phyloP scores from a whole-genome alignment of 2,888 invertebrate species.

The Chymomyza procnemis region DNA sequence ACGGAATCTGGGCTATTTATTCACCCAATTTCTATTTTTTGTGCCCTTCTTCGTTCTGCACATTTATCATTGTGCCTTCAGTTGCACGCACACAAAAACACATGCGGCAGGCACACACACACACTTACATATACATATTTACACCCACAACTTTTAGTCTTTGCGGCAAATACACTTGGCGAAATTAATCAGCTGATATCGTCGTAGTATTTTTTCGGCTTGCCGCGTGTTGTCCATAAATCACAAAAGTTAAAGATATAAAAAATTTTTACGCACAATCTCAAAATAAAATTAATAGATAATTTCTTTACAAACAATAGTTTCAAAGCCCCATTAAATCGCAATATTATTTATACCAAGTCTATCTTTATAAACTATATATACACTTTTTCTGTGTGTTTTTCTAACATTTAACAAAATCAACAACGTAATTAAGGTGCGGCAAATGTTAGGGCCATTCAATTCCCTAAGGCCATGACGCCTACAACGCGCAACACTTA shows the following conservation, averaged over 20 bases:
- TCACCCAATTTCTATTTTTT: slow-evolving; percentile 74
- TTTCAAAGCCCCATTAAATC: background rate
- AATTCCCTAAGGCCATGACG: background rate
- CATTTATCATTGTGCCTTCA: slow-evolving; percentile 73
- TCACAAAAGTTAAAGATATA: background rate
- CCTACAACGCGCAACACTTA: background rate
- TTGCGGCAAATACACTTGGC: slow-evolving; percentile 51
- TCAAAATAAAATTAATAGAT: background rate
- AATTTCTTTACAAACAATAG: background rate
- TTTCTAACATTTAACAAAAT: background rate
- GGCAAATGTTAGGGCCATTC: slow-evolving; percentile 22
- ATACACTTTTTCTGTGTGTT: background rate
- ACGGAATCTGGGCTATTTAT: slow-evolving; percentile 75
- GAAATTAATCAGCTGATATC: slow-evolving; percentile 43
- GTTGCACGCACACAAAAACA: slow-evolving; percentile 37
- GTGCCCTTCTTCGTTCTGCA: slow-evolving; percentile 50
- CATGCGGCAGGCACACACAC: background rate
- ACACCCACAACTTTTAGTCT: slow-evolving; percentile 48
- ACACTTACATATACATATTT: slow-evolving; percentile 31
- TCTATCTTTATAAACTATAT: too few species aligned
- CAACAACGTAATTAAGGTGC: slow-evolving; percentile 9
- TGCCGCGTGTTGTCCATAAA: slow-evolving; percentile 13
- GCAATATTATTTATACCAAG: background rate
- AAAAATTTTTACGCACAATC: background rate
- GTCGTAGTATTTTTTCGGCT: slow-evolving; percentile 7